Base-by-base conservation (phyloP, 2,888 invertebrate genomes). In the Sarcophaga carnaria region DNA sequence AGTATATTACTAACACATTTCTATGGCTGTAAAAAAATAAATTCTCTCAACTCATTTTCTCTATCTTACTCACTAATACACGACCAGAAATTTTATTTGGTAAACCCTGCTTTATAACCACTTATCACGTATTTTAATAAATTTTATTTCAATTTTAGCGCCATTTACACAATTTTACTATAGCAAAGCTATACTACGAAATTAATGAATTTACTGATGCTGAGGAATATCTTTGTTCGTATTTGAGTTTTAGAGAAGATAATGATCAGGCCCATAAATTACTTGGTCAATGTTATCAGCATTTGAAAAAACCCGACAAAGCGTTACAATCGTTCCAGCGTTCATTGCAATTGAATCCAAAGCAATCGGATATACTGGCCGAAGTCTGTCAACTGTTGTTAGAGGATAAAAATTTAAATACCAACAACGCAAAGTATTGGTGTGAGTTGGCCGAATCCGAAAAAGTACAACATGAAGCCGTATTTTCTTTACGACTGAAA, bases 121-220 rank as follows among this genome's bases (percentile, higher is more conserved):
- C 10, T 37, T 8, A 37, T 2, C 37, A 37, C 10, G 37, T 37
- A 37, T 37, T 37, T 37, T 8, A 37, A 37, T 37, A 54, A 80
- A 45, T 76, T 70, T 76, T 45, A 17, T 64, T 85, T 88, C 82
- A 89, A 89, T 94, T 95, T 54, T 94, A 97, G 97, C 95, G 96
- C 91, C 95, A 95, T 90, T 92, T 96, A 66, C 95, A 97, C 90
- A 96, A 97, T 87, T 97, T 96, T 92, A 96, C 96, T 75, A 95
- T 98, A 91, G 98, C 97, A 11, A 96, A 97, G 90, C 94, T 98
- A 80, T 98, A 98, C 93, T 96, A 94, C 92, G 96, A 97, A 93
- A 96, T 97, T 80, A 96, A 96, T 72, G 98, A 98, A 90, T 97
- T 96, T 93, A 95, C 96, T 89, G 95, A 95, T 90, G 97, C 98